Evolutionary conservation across 1,140 invertebrate genomes (phyloP).

Genomic region (Ips nitidus): DNA sequence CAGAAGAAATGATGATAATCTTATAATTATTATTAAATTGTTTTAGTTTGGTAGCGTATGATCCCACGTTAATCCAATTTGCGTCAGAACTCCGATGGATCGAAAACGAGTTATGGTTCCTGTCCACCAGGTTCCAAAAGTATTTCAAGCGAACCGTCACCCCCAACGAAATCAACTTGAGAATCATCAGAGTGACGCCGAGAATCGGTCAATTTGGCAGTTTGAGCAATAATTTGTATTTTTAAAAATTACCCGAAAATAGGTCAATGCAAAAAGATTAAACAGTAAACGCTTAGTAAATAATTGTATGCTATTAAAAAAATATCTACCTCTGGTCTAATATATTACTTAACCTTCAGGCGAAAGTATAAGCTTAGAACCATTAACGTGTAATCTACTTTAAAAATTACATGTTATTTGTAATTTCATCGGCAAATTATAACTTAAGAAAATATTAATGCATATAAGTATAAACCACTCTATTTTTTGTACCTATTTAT

Average conservation of each 20-base stretch:
- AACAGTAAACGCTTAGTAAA: too few species aligned
- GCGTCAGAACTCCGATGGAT: slow-evolving; percentile 69
- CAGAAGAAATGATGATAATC: not conserved
- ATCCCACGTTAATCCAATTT: slow-evolving; percentile 71
- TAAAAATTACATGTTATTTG: too few species aligned
- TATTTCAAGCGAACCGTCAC: slow-evolving; percentile 68
- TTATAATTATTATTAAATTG: not conserved
- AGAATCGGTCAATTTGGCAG: not conserved
- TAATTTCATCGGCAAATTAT: too few species aligned
- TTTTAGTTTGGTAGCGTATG: slow-evolving; percentile 67
- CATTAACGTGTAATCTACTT: too few species aligned
- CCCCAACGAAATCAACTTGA: slow-evolving; percentile 61
- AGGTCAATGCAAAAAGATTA: not conserved
- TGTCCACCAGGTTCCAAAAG: slow-evolving; percentile 75
- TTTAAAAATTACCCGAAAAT: slow-evolving; percentile 5
- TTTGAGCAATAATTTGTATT: slow-evolving; percentile 37
- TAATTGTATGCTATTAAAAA: too few species aligned
- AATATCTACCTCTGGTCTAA: too few species aligned
- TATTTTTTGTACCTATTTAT: too few species aligned
- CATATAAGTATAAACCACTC: too few species aligned
- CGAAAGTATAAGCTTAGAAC: too few species aligned
- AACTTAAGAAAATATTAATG: too few species aligned
- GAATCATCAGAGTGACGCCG: slow-evolving; percentile 54
- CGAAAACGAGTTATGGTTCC: slow-evolving; percentile 68
- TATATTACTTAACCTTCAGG: too few species aligned